Base-by-base conservation (phyloP, 2,113 vertebrate species). In the Phyllopteryx taeniolatus region DNA sequence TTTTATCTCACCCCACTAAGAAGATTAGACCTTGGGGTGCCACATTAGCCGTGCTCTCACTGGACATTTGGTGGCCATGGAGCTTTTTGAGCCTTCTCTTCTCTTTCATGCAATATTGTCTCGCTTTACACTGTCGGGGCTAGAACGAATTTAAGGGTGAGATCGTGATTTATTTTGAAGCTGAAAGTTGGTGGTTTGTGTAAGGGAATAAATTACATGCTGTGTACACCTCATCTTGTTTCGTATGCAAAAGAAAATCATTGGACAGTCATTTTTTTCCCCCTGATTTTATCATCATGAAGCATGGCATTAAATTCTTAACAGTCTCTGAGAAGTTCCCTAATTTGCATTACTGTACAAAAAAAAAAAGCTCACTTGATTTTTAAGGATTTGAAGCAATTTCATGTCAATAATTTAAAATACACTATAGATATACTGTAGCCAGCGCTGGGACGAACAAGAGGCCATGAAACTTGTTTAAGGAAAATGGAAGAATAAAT, bases 21-120 rank as follows among this genome's bases (percentile, higher is more conserved):
- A 95, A 98, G 97, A 99, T 98, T 98, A 99, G 95, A 94, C 94
- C 92, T 95, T 90, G 92, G 94, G 94, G 94, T 95, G 94, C 96
- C 95, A 96, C 93, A 97, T 98, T 97, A 97, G 95, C 94, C 91
- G 79, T 95, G 95, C 96, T 96, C 96, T 95, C 93, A 95, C 93
- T 85, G 91, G 93, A 95, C 92, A 92, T 93, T 92, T 93, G 92
- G 92, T 94, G 91, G 90, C 92, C 93, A 93, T 68, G 90, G 93
- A 86, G 93, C 92, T 95, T 96, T 96, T 93, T 92, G 94, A 95
- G 91, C 92, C 90, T 88, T 90, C 91, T 91, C 70, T 72, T 46
- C 70, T 79, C 63, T 14, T 54, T 51, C 35, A 22, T 44, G 20
- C 19, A 94, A 94, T 93, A 94, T 94, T 93, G 54, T 76, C 80